A percentile compares a stretch with the other conserved stretches of the same genome.
phyloP scores from a whole-genome alignment of 1,140 invertebrate species.

The Laupala kohalensis region DNA sequence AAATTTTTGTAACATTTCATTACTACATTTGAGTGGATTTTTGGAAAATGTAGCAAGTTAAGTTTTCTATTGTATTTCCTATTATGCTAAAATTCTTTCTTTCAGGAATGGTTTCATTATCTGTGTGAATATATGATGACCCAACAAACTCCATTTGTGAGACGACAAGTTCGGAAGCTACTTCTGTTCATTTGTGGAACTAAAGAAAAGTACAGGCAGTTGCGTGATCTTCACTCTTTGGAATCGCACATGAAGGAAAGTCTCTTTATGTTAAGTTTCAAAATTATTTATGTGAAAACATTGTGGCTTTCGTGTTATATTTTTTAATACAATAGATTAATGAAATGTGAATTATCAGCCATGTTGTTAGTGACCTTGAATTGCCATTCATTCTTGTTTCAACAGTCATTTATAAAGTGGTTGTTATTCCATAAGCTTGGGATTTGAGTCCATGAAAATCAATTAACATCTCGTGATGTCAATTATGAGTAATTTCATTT shows the following conservation, averaged over 20 bases:
- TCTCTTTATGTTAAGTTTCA: neutral
- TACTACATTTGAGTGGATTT: too few species aligned
- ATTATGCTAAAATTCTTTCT: too few species aligned
- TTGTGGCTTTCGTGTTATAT: too few species aligned
- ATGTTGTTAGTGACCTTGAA: too few species aligned
- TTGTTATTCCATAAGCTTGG: too few species aligned
- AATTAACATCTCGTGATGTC: too few species aligned
- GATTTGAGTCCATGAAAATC: too few species aligned
- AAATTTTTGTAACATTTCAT: too few species aligned
- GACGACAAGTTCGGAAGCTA: constrained; percentile 75
- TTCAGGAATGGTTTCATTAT: constrained; percentile 58
- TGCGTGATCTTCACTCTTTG: constrained; percentile 82
- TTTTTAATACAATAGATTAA: neutral
- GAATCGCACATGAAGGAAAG: constrained; percentile 63
- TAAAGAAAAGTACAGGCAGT: constrained; percentile 87
- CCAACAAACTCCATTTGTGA: constrained; percentile 60
- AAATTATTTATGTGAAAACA: too few species aligned
- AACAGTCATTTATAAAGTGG: neutral
- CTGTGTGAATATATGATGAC: constrained; percentile 97
- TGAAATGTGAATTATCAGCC: too few species aligned
- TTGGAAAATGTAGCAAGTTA: too few species aligned
- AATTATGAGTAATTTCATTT: neutral
- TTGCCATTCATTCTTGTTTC: neutral
- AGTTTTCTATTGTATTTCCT: too few species aligned
- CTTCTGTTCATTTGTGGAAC: constrained; percentile 87